Evolutionary conservation across 2,113 vertebrate genomes (phyloP).

Genomic region (Cheilinus undulatus): DNA sequence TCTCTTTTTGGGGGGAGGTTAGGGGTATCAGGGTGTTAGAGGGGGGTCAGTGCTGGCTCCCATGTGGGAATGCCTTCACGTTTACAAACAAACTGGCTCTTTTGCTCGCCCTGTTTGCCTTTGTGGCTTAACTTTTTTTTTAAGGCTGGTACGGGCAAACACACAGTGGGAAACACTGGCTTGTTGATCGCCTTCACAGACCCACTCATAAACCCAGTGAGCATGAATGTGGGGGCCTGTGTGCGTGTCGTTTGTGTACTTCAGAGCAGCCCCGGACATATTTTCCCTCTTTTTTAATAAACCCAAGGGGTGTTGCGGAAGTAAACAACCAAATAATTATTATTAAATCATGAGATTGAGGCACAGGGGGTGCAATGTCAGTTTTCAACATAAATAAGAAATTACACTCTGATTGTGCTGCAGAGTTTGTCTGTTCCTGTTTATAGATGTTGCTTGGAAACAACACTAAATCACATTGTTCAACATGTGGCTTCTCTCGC

Average conservation of each 20-base stretch:
- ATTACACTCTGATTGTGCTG: conserved; percentile 63
- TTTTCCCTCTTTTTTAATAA: conserved; percentile 19
- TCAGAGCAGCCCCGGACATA: conserved; percentile 40
- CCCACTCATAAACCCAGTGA: conserved; percentile 58
- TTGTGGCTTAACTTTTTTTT: conserved; percentile 61
- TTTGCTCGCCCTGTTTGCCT: conserved; percentile 69
- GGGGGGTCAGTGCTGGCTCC: conserved; percentile 27
- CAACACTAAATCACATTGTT: conserved; percentile 72
- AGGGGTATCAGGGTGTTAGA: conserved; percentile 44
- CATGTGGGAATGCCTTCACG: conserved; percentile 66
- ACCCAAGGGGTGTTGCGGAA: conserved; percentile 36
- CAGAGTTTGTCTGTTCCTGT: conserved; percentile 72
- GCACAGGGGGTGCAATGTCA: conserved; percentile 1
- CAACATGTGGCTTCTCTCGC: conserved; percentile 65
- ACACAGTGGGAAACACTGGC: conserved; percentile 62
- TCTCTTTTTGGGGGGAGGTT: background rate
- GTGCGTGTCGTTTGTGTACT: conserved; percentile 44
- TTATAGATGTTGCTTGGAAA: conserved; percentile 73
- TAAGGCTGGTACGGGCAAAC: conserved; percentile 53
- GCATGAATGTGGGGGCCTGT: conserved; percentile 68
- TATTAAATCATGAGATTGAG: conserved; percentile 38
- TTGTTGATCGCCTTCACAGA: conserved; percentile 72
- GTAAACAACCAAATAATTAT: conserved; percentile 65
- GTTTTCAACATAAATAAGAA: conserved; percentile 55
- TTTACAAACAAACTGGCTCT: conserved; percentile 74